phyloP scores from a whole-genome alignment of 2,113 vertebrate genomes.

The Excalfactoria chinensis region DNA sequence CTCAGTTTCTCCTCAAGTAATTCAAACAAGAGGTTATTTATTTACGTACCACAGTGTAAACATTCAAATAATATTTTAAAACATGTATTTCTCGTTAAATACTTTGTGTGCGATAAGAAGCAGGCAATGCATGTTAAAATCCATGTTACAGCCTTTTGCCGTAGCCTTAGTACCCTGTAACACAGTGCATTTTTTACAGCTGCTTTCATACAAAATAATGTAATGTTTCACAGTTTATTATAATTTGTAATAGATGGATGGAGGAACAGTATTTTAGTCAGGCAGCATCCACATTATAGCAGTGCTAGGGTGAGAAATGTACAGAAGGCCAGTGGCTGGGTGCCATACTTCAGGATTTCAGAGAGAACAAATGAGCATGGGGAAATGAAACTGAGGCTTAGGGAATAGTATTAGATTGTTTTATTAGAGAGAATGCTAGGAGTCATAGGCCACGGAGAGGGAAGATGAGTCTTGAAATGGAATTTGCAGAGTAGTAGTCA shows the following conservation, averaged over 20 bases:
- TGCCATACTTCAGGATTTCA: not conserved
- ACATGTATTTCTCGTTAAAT: not conserved
- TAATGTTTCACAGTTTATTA: not conserved
- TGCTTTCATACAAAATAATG: not conserved
- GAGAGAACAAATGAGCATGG: not conserved
- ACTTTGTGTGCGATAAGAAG: not conserved
- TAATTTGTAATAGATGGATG: not conserved
- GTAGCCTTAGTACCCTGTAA: not conserved
- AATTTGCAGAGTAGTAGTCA: not conserved
- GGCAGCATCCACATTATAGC: not conserved
- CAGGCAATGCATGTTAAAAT: not conserved
- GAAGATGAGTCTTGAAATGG: conserved; percentile 16
- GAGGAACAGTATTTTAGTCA: not conserved
- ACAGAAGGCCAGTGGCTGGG: not conserved
- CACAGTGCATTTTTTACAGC: not conserved
- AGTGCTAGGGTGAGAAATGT: not conserved
- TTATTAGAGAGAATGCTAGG: conserved; percentile 14
- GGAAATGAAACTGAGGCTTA: conserved; percentile 10
- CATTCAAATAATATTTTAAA: not conserved
- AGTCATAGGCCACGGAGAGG: conserved; percentile 28
- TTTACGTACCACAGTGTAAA: not conserved
- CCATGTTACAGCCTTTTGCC: not conserved
- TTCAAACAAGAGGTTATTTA: not conserved
- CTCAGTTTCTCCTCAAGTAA: not conserved
- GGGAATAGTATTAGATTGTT: not conserved